Evolutionary conservation across 2,888 invertebrate species (phyloP), one percentile per base, ranked within the genome.

Genomic region (Machimus atricapillus): DNA sequence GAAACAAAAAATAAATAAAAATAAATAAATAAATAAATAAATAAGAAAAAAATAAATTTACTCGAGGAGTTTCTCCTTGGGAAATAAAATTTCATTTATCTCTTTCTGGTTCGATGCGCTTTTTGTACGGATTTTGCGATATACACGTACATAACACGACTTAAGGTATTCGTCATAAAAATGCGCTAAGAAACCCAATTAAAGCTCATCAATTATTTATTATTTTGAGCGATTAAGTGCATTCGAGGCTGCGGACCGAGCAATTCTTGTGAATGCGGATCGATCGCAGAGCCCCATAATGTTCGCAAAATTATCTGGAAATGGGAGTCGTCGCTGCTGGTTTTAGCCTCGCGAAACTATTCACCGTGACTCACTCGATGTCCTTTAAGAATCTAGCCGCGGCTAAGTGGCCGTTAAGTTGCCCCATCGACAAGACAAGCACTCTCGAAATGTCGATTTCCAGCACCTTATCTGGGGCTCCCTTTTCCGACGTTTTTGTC

Each of bases 161-260:
- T 52, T 52, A 52, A 40, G 27, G 52, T 31, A 79, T 79, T 79
- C 79, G 79, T 79, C 79, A 79, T 79, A 79, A 79, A 79, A 79
- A 79, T 79, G 52, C 52, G 46, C 79, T 52, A 52, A 46, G 52
- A 79, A 79, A 79, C 79, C 79, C 79, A 79, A 79, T 79, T 79
- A 79, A 79, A 79, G 46, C 79, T 79, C 79, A 79, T 79, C 79
- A 79, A 79, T 79, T 79, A 79, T 79, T 79, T 79, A 79, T 79
- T 66, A 66, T 66, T n/a, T 66, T 66, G 23, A 66, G 12, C 66
- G 66, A 66, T 66, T 66, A 66, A 66, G 66, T 66, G 66, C 66
- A 66, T 2, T 19, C 66, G 66, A 66, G 66, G 66, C 27, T 66
- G 27, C 66, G 66, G 23, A 66, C 19, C 66, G 66, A 66, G 66